A percentile compares a stretch with the other conserved stretches of the same genome.
phyloP scores from a whole-genome alignment of 2,113 vertebrate genomes.

The Crypturellus undulatus region DNA sequence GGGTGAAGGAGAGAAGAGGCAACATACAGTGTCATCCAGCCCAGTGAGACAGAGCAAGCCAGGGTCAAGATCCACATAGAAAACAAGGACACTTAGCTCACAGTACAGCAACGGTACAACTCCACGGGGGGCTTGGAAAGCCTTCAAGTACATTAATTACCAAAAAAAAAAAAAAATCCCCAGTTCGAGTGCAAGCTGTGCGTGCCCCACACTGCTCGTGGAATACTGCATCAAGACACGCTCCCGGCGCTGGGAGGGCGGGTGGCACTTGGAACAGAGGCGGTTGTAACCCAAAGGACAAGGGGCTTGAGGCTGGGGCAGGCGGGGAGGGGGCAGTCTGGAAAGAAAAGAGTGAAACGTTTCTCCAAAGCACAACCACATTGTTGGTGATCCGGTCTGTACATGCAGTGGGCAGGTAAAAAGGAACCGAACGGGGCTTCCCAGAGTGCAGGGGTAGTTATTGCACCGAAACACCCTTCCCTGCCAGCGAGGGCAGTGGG shows the following conservation, averaged over 20 bases:
- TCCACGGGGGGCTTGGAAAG: slow-evolving; percentile 52
- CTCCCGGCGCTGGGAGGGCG: slow-evolving; percentile 31
- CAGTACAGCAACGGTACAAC: slow-evolving; percentile 63
- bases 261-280: slow-evolving; percentile 56
- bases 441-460: slow-evolving; percentile 49
- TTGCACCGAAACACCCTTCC: slow-evolving; percentile 60
- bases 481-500: slow-evolving; percentile 2
- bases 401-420: slow-evolving; percentile 64
- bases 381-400: slow-evolving; percentile 36
- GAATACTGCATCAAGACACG: slow-evolving; percentile 71
- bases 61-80: slow-evolving; percentile 66
- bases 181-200: slow-evolving; percentile 55
- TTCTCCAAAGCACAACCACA: slow-evolving; percentile 42
- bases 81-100: slow-evolving; percentile 75
- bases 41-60: slow-evolving; percentile 75
- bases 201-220: slow-evolving; percentile 34
- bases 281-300: slow-evolving; percentile 15
- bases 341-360: slow-evolving; percentile 38
- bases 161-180: slow-evolving; percentile 17
- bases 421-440: slow-evolving; percentile 44
- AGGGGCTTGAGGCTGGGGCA: neutral
- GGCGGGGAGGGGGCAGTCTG: neutral
- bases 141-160: slow-evolving; percentile 71
- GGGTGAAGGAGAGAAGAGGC: slow-evolving; percentile 59
- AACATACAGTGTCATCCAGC: slow-evolving; percentile 71